Evolutionary conservation across 92 coral and sea anemone genomes (phyloP).

Genomic region (Palythoa caribaeorum): DNA sequence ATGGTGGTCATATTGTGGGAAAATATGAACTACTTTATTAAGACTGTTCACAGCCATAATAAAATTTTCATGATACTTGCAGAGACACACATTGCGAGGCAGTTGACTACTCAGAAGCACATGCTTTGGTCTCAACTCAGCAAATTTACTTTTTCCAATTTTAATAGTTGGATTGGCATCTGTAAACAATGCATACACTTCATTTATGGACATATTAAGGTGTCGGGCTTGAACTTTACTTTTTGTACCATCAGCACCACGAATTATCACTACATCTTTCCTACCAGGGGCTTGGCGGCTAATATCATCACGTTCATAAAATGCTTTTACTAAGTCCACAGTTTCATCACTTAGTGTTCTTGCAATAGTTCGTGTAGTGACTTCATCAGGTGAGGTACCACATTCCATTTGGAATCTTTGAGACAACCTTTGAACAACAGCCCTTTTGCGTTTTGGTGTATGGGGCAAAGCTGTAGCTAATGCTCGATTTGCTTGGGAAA

Average conservation of each 20-base stretch:
- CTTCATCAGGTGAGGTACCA: slow-evolving; percentile 56
- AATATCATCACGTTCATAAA: slow-evolving; percentile 44
- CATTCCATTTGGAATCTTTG: slow-evolving; percentile 57
- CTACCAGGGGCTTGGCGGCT: slow-evolving; percentile 60
- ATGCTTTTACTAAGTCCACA: slow-evolving; percentile 45
- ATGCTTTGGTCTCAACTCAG: slow-evolving; percentile 55
- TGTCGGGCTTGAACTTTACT: slow-evolving; percentile 52
- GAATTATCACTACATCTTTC: slow-evolving; percentile 54
- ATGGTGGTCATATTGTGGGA: slow-evolving; percentile 64
- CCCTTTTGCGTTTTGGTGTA: slow-evolving; percentile 46
- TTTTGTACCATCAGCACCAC: slow-evolving; percentile 56
- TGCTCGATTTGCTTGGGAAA: slow-evolving; percentile 48
- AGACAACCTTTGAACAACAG: slow-evolving; percentile 56
- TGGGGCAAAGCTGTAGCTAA: slow-evolving; percentile 43
- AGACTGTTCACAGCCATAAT: slow-evolving; percentile 60
- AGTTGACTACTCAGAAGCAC: slow-evolving; percentile 58
- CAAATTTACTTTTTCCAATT: slow-evolving; percentile 48
- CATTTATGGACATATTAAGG: slow-evolving; percentile 48
- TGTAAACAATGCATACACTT: slow-evolving; percentile 52
- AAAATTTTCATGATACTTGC: slow-evolving; percentile 53
- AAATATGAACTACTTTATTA: slow-evolving; percentile 50
- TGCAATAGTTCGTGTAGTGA: slow-evolving; percentile 49
- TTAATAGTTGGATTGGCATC: slow-evolving; percentile 52
- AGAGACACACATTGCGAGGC: slow-evolving; percentile 56
- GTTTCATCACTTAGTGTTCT: slow-evolving; percentile 51